These are phyloP conservation scores for Antrozous pallidus DNA, from an alignment of 2,797 vertebrate genomes.

Conservation along the genomic window DNA sequence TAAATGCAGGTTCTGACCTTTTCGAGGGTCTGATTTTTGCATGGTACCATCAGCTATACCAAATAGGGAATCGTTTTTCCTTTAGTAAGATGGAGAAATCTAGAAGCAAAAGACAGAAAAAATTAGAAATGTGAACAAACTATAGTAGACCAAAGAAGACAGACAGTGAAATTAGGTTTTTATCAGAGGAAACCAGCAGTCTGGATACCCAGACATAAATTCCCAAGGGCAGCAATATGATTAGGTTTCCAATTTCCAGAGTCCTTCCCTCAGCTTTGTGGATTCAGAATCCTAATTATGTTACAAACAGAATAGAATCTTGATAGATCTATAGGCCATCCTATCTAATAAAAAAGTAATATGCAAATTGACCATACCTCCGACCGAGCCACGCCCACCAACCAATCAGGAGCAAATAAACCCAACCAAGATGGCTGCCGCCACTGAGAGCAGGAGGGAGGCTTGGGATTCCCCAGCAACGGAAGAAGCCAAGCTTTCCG, in stretches of 20 bases:
- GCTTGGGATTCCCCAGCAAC: too few species aligned
- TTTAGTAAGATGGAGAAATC: slow-evolving; percentile 72
- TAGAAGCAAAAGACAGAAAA: slow-evolving; percentile 77
- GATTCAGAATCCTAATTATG: slow-evolving; percentile 7
- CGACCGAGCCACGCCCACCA: too few species aligned
- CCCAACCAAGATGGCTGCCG: too few species aligned
- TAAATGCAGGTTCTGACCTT: slow-evolving; percentile 84
- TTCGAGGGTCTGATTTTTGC: slow-evolving; percentile 92
- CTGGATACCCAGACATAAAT: not conserved
- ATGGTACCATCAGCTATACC: slow-evolving; percentile 85
- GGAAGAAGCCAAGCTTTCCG: too few species aligned
- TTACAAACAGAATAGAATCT: slow-evolving; percentile 36
- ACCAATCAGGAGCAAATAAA: too few species aligned
- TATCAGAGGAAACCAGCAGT: slow-evolving; percentile 34
- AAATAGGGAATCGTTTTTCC: slow-evolving; percentile 65
- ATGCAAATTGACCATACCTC: too few species aligned
- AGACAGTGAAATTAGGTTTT: slow-evolving; percentile 38
- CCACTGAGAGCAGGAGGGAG: too few species aligned
- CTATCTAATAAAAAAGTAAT: too few species aligned
- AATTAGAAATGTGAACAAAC: slow-evolving; percentile 40
- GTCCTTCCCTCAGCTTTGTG: not conserved
- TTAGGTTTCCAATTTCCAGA: slow-evolving; percentile 37
- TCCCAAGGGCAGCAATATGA: not conserved
- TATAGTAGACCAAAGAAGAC: slow-evolving; percentile 36
- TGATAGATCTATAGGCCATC: not conserved